Percentiles rank a stretch among this genome's conserved stretches.
phyloP scores from a whole-genome alignment of 2,113 vertebrate species.

The Tapirus terrestris region DNA sequence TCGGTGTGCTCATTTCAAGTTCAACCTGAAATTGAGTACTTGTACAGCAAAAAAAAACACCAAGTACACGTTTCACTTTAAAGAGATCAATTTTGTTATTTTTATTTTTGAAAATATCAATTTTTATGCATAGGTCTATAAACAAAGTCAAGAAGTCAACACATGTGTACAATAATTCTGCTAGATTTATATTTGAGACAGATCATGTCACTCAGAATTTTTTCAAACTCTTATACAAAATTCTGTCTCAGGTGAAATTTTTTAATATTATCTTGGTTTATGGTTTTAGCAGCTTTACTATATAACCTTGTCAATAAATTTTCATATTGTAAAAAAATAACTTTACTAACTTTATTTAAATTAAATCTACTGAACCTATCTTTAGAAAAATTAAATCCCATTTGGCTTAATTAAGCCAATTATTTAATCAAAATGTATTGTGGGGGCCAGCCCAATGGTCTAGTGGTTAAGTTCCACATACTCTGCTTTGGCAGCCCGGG shows the following conservation, averaged over 20 bases:
- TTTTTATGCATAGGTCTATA: background rate
- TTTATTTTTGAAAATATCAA: background rate
- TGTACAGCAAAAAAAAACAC: background rate
- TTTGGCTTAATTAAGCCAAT: background rate
- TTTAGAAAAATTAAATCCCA: slow-evolving; percentile 5
- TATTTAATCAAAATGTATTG: background rate
- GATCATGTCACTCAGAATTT: background rate
- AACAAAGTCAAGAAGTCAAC: background rate
- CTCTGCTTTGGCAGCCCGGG: no score
- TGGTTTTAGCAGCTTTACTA: background rate
- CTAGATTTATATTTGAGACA: background rate
- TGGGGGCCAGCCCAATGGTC: no score
- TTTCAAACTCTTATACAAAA: background rate
- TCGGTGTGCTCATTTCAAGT: slow-evolving; percentile 10
- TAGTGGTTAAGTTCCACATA: no score
- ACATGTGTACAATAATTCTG: background rate
- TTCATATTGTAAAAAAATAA: background rate
- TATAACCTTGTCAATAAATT: background rate
- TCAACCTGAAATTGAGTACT: background rate
- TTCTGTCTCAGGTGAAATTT: background rate
- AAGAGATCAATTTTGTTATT: background rate
- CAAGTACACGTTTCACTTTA: background rate
- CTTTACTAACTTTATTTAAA: slow-evolving; percentile 12
- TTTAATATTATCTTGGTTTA: background rate
- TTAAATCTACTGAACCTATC: background rate